Base-by-base conservation (phyloP, 2,113 vertebrate genomes). In the Anguilla japonica region DNA sequence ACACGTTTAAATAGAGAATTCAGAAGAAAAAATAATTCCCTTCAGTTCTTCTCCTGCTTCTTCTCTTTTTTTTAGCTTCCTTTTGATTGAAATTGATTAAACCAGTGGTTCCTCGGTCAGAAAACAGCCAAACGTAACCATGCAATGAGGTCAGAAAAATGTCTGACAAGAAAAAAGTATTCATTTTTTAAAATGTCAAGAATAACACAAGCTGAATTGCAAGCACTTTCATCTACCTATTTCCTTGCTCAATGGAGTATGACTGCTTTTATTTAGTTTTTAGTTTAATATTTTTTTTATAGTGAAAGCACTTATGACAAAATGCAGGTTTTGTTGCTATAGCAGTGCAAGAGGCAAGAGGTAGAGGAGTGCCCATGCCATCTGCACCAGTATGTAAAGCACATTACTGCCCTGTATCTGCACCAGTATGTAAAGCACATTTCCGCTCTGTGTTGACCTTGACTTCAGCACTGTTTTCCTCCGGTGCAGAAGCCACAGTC, bases 141-240 rank as follows among this genome's bases (percentile, higher is more conserved):
- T 60, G 88, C 56, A 53, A 75, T 40, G 16, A 22, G 84, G 83
- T 34, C 9, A 2, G 86, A 89, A 60, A 89, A 90, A 86, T 84
- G 5, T 60, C 53, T 82, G 75, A 83, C 80, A 87, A 22, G 84
- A 79, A 67, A 83, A 79, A 86, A 41, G 82, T 82, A 57, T 78
- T 63, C 0, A 26, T 29, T 84, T 90, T 91, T 79, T 89, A 82
- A 94, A 95, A 95, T 95, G 94, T 94, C 93, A 95, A 88, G 84
- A 88, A 91, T 93, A 89, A 88, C 79, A 87, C 9, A 83, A 87
- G 89, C 67, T 83, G 91, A 93, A 93, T 92, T 90, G 91, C 93
- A 93, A 87, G 53, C 88, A 88, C 90, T 89, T 85, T 87, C 87
- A 85, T 81, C 86, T 84, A 91, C 85, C 91, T 86, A 91, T 94